Percentiles rank a stretch among this genome's conserved stretches.
Evolutionary conservation across 2,113 vertebrate species (phyloP).

Genomic region (Mormyrus iriodes): DNA sequence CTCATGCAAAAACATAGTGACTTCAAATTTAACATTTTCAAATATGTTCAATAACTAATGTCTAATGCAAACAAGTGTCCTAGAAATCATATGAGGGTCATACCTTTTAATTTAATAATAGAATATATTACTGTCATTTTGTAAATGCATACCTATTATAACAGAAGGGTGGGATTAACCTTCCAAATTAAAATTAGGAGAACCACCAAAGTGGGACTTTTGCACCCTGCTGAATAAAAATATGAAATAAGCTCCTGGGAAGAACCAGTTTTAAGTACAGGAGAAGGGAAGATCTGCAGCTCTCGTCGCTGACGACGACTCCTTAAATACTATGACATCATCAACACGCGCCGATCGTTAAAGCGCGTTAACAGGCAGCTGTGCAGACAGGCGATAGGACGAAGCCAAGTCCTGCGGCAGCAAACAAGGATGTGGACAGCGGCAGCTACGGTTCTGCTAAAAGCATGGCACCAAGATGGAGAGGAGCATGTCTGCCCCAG

Average conservation of each 20-base stretch:
- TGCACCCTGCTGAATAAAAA: background rate
- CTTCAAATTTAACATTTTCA: background rate
- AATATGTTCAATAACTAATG: background rate
- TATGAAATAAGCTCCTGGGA: background rate
- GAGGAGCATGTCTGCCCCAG: background rate
- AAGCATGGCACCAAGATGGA: background rate
- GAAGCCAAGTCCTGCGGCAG: background rate
- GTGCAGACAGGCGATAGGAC: slow-evolving; percentile 7
- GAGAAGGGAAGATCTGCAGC: background rate
- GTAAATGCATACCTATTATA: background rate
- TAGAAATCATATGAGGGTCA: background rate
- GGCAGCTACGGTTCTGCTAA: slow-evolving; percentile 4
- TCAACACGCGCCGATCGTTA: slow-evolving; percentile 10
- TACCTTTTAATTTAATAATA: background rate
- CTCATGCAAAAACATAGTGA: background rate
- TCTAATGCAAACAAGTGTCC: background rate
- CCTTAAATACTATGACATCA: slow-evolving; percentile 14
- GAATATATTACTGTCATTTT: background rate
- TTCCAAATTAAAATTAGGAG: background rate
- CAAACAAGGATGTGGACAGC: slow-evolving; percentile 7
- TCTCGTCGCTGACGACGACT: background rate
- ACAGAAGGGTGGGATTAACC: background rate
- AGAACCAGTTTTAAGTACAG: background rate
- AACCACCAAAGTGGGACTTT: background rate
- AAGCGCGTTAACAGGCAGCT: slow-evolving; percentile 34